Evolutionary conservation across 1,140 invertebrate genomes (phyloP), one percentile per base, ranked within the genome.

Genomic region (Eueides isabella): DNA sequence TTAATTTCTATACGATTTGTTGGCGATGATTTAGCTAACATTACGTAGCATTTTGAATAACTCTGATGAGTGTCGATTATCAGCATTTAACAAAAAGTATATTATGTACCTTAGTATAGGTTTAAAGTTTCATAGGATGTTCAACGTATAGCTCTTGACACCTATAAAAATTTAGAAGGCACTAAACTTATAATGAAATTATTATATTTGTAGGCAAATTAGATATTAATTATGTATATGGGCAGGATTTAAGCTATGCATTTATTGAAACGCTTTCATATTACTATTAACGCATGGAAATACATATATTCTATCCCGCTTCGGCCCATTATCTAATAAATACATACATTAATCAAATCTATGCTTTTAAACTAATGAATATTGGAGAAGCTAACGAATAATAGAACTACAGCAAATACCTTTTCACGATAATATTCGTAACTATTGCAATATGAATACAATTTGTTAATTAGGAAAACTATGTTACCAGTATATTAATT

Each of bases 91-190:
- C 38, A 74, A 48, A 48, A 65, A 48, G 28, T 64, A 35, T 61
- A 55, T 55, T 23, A 33, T 66, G 68, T 81, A 76, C 68, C 73
- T 72, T 81, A 77, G 72, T 31, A 30, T 84, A 86, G 82, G 77
- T 62, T 78, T 69, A 67, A 78, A 71, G 77, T 73, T 67, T 69
- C 78, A 79, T 88, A 86, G 84, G 77, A 71, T 23, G 68, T 71
- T 67, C 69, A 80, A 79, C 78, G 72, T 81, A 80, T 88, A 88
- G 79, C 75, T 85, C 74, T 81, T 81, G 82, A 86, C 84, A 87
- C 85, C 71, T 81, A 82, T 70, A 78, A 80, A 85, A 81, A 83
- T 55, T 80, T 90, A 90, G 88, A 80, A 80, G 81, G 88, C 88
- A 90, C 88, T 76, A 82, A 83, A 84, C 80, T 80, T 85, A 85